Conservation (phyloP, 2,888 invertebrate species). For the Pheosia tremula region DNA sequence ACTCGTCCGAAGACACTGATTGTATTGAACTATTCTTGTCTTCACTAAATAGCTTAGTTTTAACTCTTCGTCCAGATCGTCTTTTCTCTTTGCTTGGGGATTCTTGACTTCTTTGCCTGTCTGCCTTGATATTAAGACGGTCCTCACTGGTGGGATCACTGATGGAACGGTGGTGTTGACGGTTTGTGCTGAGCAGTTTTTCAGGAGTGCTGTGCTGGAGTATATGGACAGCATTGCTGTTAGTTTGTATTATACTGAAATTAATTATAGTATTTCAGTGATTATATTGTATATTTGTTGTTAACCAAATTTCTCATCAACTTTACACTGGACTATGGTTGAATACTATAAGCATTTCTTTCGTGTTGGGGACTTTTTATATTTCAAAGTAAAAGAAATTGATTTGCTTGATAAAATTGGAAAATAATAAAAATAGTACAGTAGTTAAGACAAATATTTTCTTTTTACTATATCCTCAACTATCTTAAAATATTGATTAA, state of each 20-base stretch:
- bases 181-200: slow-evolving; percentile 54
- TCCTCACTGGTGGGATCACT: slow-evolving; percentile 75
- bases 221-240: slow-evolving; percentile 64
- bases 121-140: slow-evolving; percentile 54
- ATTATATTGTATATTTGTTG: no score
- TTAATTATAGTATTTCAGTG: not conserved
- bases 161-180: slow-evolving; percentile 68
- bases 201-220: slow-evolving; percentile 71
- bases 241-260: slow-evolving; percentile 73
- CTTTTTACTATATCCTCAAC: no score
- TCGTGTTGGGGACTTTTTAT: no score
- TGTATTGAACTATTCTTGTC: slow-evolving; percentile 53
- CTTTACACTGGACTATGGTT: no score
- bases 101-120: slow-evolving; percentile 59
- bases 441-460: no score
- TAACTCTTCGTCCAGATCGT: slow-evolving; percentile 63
- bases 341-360: no score
- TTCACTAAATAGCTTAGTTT: slow-evolving; percentile 72
- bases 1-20: slow-evolving; percentile 70
- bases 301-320: no score
- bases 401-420: no score
- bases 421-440: no score
- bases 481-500: no score
- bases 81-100: slow-evolving; percentile 69
- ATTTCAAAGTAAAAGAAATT: no score